Base-by-base conservation (phyloP, 2,888 invertebrate species). In the Carabus problematicus region DNA sequence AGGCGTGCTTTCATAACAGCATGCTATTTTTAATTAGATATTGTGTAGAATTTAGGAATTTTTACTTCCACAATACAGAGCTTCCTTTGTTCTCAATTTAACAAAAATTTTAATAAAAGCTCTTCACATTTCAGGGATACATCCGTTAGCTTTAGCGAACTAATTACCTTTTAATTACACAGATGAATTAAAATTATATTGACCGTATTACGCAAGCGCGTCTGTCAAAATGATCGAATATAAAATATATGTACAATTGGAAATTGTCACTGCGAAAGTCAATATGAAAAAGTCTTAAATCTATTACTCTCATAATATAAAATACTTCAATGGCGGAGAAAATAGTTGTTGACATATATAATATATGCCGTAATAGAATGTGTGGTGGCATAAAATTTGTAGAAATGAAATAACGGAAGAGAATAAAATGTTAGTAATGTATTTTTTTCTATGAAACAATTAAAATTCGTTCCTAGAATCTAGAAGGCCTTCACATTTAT, bases 101-200 rank as follows among this genome's bases (percentile, higher is more conserved):
- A 45, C 39, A 9, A 52, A 63, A 52, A 56, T 63, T 63, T 63
- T 63, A 63, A 54, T 63, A 63, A 54, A 63, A 63, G 41, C 11
- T 12, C n/a, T 62, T 63, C 52, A n/a, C 63, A 45, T 45, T 41
- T 39, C 49, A 60, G n/a, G 16, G 12, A 12, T 42, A 52, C 63
- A 54, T 54, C 12, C 63, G 52, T 40, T 52, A 54, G 42, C 52
- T 54, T 63, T 18, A n/a, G 54, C 12, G 18, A 39, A 49, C 52
- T 63, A 63, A 54, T 63, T 63, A 52, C 52, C 63, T 63, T 63
- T 63, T 63, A 63, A 63, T 63, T 63, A 63, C 63, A 41, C 16
- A 14, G 19, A 42, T 54, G 41, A 41, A 52, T 63, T 54, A 54
- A 52, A 54, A 63, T 54, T 63, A 63, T 52, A 52, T 52, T 63